Base-by-base conservation (phyloP, 2,888 invertebrate genomes). In the Leptopterna dolabrata region DNA sequence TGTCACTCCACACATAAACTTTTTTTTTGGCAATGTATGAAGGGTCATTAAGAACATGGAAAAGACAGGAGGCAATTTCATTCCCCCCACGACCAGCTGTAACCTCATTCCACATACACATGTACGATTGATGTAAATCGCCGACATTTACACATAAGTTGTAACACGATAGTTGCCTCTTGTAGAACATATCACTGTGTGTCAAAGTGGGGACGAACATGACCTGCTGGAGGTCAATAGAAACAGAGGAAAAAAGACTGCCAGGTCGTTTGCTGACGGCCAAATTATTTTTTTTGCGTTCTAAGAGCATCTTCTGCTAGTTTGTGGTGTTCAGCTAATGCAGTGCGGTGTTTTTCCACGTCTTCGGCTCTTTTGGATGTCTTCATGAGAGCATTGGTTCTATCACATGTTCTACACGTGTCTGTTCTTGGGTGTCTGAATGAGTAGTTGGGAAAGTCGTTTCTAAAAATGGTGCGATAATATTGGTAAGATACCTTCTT, bases 221-320 rank as follows among this genome's bases (percentile, higher is more conserved):
- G 51, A 90, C 90, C 88, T 91, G 90, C 88, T 91, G 89, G 83
- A 91, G 89, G 89, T 91, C 90, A 88, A 91, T 89, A 47, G 90
- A 80, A n/a, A 89, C 51, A 7, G 51, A 51, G 51, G 51, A 51
- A 51, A n/a, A n/a, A n/a, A n/a, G n/a, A n/a, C n/a, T n/a, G n/a
- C n/a, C n/a, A n/a, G n/a, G n/a, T n/a, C n/a, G 51, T 51, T 51
- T 51, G 51, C 51, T 51, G 51, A 51, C 51, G 51, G 51, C 51
- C 51, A 51, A 51, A 51, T 51, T 51, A 13, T 51, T 51, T 51
- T 51, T 51, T 51, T 51, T 51, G 51, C 51, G 51, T 51, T 51
- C 51, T 51, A 51, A 51, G 51, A 51, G 51, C 51, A 51, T 51
- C 51, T 51, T 51, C 51, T 51, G 51, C 9, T 51, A 51, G 51